Evolutionary conservation across 2,888 invertebrate species (phyloP), one percentile per base, ranked within the genome.

Genomic region (Caenorhabditis sp.): DNA sequence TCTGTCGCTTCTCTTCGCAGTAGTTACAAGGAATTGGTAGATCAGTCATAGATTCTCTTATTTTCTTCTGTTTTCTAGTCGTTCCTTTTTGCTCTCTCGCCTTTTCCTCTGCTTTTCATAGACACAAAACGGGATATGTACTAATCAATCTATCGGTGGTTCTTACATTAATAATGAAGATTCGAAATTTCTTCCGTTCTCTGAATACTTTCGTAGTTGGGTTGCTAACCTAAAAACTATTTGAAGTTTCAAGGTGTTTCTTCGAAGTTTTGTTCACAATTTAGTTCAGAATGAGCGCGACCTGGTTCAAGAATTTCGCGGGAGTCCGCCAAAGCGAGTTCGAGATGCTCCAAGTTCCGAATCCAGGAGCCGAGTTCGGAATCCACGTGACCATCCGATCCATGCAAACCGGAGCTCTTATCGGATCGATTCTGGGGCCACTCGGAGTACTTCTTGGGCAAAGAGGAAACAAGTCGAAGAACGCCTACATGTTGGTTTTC

Each of bases 311-410:
- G 62, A 89, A 89, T 67, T 89, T 89, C 58, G 69, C 72, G 35
- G 89, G 89, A 18, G 15, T 89, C n/a, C 67, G 69, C 11, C 84
- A 82, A 60, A 82, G 79, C 50, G 89, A 89, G 50, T 85, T 87
- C 35, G 88, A 89, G 60, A 68, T 84, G 74, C 60, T 88, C n/a
- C 79, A 79, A 40, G 86, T 90, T 15, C 89, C 89, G 5, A 81
- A 86, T 68, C 86, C 90, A 0, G 83, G 83, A 24, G 64, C 84
- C 2, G 90, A 90, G 70, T 88, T 90, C 58, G 83, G 88, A 64
- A 87, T 89, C 74, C 90, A 89, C 65, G 89, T 90, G 22, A 87
- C 87, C 22, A 80, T 89, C 50, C 74, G 88, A 50, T 87, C 86
- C 22, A 82, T 88, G 32, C 89, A 88, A 80, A 87, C 86, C 11